Percentiles rank a stretch among this genome's conserved stretches.
phyloP scores from a whole-genome alignment of 1,140 invertebrate genomes.

The Aphaenogaster floridana region DNA sequence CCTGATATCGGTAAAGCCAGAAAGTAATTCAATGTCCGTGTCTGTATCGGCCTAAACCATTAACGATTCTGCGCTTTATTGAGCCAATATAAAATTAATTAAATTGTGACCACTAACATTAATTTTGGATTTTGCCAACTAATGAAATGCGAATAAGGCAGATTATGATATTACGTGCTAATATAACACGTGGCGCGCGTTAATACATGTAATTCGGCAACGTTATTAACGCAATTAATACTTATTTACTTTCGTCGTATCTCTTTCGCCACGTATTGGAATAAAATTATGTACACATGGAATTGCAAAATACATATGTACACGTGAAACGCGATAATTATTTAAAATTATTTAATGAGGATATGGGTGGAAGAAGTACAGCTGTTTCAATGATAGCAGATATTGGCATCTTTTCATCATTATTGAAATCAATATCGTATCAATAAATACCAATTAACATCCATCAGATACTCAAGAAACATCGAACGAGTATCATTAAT shows the following conservation, averaged over 20 bases:
- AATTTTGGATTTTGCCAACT: slow-evolving; percentile 50
- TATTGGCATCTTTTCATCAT: background rate
- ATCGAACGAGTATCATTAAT: background rate
- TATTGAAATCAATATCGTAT: background rate
- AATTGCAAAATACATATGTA: background rate
- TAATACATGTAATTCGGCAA: slow-evolving; percentile 30
- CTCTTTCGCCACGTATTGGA: background rate
- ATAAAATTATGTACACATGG: slow-evolving; percentile 9
- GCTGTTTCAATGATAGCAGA: background rate
- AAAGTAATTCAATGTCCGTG: slow-evolving; percentile 52
- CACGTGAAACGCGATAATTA: slow-evolving; percentile 1
- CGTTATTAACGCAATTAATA: slow-evolving; percentile 42
- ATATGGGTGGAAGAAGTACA: background rate
- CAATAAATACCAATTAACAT: background rate
- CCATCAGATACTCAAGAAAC: background rate
- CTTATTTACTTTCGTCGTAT: slow-evolving; percentile 21
- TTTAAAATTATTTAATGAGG: slow-evolving; percentile 16
- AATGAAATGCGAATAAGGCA: slow-evolving; percentile 41
- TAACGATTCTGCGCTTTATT: slow-evolving; percentile 55
- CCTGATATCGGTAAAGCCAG: slow-evolving; percentile 39
- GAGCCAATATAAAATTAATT: slow-evolving; percentile 48
- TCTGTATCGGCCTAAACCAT: slow-evolving; percentile 40
- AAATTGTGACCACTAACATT: slow-evolving; percentile 44
- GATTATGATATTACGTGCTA: slow-evolving; percentile 43
- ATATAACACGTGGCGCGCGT: slow-evolving; percentile 39